These are phyloP conservation scores for Tupiocoris notatus DNA, from an alignment of 2,888 invertebrate genomes.

Conservation along the genomic window DNA sequence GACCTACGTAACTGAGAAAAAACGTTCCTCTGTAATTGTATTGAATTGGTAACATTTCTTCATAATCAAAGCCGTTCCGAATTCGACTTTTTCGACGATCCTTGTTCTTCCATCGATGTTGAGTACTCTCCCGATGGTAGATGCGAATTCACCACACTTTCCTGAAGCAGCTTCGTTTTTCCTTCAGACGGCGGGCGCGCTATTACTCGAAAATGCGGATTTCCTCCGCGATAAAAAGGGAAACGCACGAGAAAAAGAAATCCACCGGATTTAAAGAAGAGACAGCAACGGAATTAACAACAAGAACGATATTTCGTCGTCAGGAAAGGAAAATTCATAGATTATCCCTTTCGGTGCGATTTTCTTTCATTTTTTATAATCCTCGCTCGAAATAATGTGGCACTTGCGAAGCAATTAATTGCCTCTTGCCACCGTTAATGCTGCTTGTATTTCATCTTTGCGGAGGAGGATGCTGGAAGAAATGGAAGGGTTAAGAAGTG, in stretches of 20 bases:
- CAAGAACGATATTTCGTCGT: neutral
- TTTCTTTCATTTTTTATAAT: constrained; percentile 1
- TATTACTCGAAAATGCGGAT: neutral
- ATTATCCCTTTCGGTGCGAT: neutral
- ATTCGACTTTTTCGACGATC: too few relatives aligned
- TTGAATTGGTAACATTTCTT: too few relatives aligned
- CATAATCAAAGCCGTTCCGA: too few relatives aligned
- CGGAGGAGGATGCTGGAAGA: neutral
- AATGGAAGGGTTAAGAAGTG: neutral
- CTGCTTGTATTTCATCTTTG: neutral
- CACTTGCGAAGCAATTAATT: constrained; percentile 17
- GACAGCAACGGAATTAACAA: neutral
- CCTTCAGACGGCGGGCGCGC: too few relatives aligned
- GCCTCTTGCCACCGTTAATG: neutral
- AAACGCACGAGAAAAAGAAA: neutral
- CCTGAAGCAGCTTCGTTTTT: too few relatives aligned
- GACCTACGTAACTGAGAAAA: too few relatives aligned
- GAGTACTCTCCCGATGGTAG: too few relatives aligned
- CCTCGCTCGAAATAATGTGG: constrained; percentile 20
- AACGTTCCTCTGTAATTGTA: too few relatives aligned
- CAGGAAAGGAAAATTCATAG: constrained; percentile 4
- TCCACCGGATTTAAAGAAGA: neutral
- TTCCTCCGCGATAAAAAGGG: neutral
- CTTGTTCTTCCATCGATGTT: too few relatives aligned
- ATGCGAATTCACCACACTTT: too few relatives aligned